Conservation (phyloP, 2,797 vertebrate genomes). For the Sebastes kiyomatsui region DNA sequence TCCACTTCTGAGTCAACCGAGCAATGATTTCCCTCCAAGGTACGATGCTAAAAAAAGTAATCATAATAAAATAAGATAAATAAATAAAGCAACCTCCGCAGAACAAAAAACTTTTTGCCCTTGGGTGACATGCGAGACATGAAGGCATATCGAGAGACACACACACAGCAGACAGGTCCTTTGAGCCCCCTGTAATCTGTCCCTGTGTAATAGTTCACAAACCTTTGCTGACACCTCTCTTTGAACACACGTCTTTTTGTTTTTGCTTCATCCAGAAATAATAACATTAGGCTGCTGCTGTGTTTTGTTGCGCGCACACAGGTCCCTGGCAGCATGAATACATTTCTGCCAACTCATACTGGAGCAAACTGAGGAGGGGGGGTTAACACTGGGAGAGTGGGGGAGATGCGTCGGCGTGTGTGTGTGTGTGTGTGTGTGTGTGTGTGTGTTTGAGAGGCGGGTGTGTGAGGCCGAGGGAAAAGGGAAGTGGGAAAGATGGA, state of each 20-base stretch:
- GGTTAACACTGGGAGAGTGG: not conserved
- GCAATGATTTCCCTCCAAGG: constrained; percentile 37
- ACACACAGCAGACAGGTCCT: constrained; percentile 27
- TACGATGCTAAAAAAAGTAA: constrained; percentile 40
- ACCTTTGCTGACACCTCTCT: constrained; percentile 55
- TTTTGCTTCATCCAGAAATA: constrained; percentile 59
- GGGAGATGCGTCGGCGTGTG: not conserved
- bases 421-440: not conserved
- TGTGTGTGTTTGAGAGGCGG: not conserved
- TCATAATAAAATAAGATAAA: constrained; percentile 32
- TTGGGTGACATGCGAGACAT: constrained; percentile 39
- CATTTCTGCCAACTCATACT: constrained; percentile 63
- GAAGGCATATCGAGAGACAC: constrained; percentile 1
- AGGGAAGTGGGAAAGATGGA: constrained; percentile 41
- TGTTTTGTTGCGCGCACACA: constrained; percentile 32
- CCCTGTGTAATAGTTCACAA: constrained; percentile 49
- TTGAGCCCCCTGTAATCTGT: constrained; percentile 42
- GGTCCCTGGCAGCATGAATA: constrained; percentile 57
- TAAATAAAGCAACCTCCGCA: constrained; percentile 13
- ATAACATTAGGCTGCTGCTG: constrained; percentile 44
- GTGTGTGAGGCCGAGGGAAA: constrained; percentile 18
- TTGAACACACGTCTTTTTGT: constrained; percentile 54
- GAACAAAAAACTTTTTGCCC: constrained; percentile 30
- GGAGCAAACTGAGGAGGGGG: constrained; percentile 15
- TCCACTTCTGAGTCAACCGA: constrained; percentile 25